Evolutionary conservation across 2,797 vertebrate species (phyloP).

Genomic region (Parauchenoglanis ngamensis): DNA sequence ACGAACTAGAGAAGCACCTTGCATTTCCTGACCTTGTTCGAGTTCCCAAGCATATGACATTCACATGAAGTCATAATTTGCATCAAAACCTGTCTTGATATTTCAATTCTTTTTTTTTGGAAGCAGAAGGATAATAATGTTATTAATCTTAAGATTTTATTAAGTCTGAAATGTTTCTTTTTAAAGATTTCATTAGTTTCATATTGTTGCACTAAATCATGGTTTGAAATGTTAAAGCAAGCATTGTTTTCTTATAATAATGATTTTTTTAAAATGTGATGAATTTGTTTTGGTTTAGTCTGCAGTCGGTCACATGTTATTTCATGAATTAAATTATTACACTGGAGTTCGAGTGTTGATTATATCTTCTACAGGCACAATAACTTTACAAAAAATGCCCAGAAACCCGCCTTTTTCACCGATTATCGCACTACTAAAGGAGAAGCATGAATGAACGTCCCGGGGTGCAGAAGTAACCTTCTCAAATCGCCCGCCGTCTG

Average conservation of each 20-base stretch:
- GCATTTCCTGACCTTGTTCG: constrained; percentile 8
- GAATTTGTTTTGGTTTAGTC: neutral
- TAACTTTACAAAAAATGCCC: constrained; percentile 48
- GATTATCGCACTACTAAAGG: constrained; percentile 52
- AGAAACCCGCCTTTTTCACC: constrained; percentile 71
- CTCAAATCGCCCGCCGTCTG: constrained; percentile 80
- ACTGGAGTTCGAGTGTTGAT: neutral
- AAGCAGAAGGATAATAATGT: neutral
- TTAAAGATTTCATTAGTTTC: neutral
- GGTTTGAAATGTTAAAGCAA: constrained; percentile 9
- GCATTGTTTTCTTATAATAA: constrained; percentile 3
- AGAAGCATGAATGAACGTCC: constrained; percentile 72
- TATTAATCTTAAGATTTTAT: neutral
- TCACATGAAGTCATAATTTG: constrained; percentile 28
- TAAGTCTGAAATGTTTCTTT: constrained; percentile 7
- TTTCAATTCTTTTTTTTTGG: constrained; percentile 24
- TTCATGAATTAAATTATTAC: constrained; percentile 22
- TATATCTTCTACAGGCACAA: neutral
- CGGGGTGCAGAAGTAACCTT: constrained; percentile 66
- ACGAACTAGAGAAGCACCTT: constrained; percentile 70
- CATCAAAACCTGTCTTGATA: constrained; percentile 33
- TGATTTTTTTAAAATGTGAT: neutral
- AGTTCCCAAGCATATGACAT: neutral
- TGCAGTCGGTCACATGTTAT: neutral
- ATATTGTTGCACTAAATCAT: constrained; percentile 13